Evolutionary conservation across 1,140 invertebrate genomes (phyloP).

Genomic region (Papilio machaon): DNA sequence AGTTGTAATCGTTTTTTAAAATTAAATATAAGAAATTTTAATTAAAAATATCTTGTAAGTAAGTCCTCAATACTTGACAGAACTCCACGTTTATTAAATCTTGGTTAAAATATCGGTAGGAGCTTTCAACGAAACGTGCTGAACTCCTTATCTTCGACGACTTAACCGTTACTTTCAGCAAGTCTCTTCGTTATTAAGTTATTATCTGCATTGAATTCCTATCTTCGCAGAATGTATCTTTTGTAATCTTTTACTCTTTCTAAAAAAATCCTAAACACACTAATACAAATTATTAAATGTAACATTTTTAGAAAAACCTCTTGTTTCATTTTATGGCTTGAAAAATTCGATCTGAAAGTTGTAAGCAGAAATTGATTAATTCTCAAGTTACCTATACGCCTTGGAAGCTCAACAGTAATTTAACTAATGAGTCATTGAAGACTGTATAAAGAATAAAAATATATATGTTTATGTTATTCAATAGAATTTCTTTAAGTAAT

Average conservation of each 20-base stretch:
- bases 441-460: not conserved
- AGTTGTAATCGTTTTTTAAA: not conserved
- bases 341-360: too few species aligned
- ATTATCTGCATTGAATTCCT: constrained; percentile 8
- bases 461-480: too few species aligned
- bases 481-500: too few species aligned
- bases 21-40: not conserved
- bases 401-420: too few species aligned
- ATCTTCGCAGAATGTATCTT: not conserved
- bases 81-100: not conserved
- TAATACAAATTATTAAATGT: too few species aligned
- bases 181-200: constrained; percentile 6
- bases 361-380: too few species aligned
- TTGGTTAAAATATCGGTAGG: not conserved
- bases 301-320: too few species aligned
- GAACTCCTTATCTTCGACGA: constrained; percentile 5
- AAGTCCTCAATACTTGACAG: not conserved
- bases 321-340: too few species aligned
- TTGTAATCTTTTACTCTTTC: not conserved
- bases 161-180: constrained; percentile 8
- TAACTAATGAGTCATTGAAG: too few species aligned
- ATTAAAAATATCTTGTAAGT: not conserved
- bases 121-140: constrained; percentile 8
- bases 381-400: too few species aligned
- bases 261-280: too few species aligned